These are phyloP conservation scores for Epirrita christyi DNA, from an alignment of 2,888 invertebrate genomes.

Conservation along the genomic window DNA sequence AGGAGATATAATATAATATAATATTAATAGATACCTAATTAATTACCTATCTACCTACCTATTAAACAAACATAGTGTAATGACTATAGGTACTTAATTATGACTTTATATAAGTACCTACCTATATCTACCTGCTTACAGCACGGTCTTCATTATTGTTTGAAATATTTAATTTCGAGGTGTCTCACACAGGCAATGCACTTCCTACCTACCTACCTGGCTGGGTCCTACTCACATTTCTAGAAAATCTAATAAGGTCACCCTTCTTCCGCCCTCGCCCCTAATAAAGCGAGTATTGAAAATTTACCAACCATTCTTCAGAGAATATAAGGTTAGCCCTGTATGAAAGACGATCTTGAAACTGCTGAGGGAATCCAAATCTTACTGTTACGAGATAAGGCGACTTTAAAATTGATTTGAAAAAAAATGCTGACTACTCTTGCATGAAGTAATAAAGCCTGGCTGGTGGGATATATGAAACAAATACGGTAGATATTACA, in stretches of 20 bases:
- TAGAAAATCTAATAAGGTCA: conserved; percentile 82
- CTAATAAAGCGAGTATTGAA: conserved; percentile 85
- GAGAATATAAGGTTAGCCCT: conserved; percentile 79
- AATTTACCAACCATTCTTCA: conserved; percentile 84
- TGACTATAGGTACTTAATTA: too few species aligned
- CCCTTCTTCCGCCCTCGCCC: conserved; percentile 74
- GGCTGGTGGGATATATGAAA: conserved; percentile 66
- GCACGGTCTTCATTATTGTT: neutral
- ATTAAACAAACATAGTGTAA: too few species aligned
- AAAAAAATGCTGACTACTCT: conserved; percentile 58
- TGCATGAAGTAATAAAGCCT: conserved; percentile 66
- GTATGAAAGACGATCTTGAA: conserved; percentile 63
- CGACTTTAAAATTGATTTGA: conserved; percentile 45
- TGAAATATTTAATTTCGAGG: conserved; percentile 45
- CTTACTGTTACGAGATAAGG: conserved; percentile 33
- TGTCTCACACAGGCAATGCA: conserved; percentile 39
- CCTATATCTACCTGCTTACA: neutral
- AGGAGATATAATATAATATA: too few species aligned
- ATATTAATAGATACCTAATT: too few species aligned
- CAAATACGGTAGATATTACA: conserved; percentile 52
- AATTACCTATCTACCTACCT: too few species aligned
- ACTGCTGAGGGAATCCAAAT: conserved; percentile 41
- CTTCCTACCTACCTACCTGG: conserved; percentile 43
- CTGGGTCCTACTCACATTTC: conserved; percentile 71
- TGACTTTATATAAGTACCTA: too few species aligned